phyloP scores from a whole-genome alignment of 2,888 invertebrate species.

The Orchesellides sinensis region DNA sequence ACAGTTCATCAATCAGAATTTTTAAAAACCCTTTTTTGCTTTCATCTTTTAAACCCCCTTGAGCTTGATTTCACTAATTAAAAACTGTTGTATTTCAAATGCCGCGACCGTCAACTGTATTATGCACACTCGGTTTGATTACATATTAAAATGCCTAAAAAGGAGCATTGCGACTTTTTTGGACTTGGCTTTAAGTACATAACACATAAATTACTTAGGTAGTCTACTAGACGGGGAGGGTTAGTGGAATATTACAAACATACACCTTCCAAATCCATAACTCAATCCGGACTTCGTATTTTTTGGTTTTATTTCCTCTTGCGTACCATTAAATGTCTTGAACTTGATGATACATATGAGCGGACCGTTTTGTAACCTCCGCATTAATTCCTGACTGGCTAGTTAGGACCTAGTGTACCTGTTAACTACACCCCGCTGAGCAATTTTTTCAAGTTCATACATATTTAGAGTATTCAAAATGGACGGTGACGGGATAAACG shows the following conservation, averaged over 20 bases:
- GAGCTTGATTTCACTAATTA: too few species aligned
- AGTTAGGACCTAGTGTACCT: too few species aligned
- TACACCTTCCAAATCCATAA: constrained; percentile 53
- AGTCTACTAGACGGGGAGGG: neutral
- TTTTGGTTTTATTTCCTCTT: constrained; percentile 13
- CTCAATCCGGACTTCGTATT: constrained; percentile 34
- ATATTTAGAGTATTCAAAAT: constrained; percentile 12
- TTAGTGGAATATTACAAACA: neutral
- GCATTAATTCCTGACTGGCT: too few species aligned
- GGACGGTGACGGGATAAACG: constrained; percentile 26
- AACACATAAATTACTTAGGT: neutral
- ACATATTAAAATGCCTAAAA: too few species aligned
- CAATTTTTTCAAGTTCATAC: constrained; percentile 28
- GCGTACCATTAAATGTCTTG: too few species aligned
- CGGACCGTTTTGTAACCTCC: too few species aligned
- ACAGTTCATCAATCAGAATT: neutral
- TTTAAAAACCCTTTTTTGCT: neutral
- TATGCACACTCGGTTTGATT: too few species aligned
- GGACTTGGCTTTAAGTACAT: neutral
- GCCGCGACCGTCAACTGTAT: too few species aligned
- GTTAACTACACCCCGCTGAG: constrained; percentile 37
- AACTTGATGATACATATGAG: too few species aligned
- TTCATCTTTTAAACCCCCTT: neutral
- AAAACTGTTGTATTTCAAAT: too few species aligned
- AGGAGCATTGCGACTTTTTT: neutral